Percentiles rank a stretch among this genome's conserved stretches.
These are phyloP conservation scores for Scomberomorus guttatus DNA, from an alignment of 2,797 vertebrate genomes.

Conservation along the genomic window DNA sequence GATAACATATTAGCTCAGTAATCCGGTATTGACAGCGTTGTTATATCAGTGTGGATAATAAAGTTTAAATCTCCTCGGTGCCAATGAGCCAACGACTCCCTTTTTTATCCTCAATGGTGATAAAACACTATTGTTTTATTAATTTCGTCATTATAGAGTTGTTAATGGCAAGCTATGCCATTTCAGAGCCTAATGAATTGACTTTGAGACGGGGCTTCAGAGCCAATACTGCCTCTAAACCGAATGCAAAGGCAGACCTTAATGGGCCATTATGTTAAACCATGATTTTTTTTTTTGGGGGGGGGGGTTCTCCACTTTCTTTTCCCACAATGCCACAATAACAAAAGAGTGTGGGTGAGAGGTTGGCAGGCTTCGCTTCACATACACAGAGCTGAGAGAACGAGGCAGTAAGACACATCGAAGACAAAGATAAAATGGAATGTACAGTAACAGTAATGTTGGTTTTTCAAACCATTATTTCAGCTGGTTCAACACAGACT, in stretches of 20 bases:
- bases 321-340: constrained; percentile 7
- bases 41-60: constrained; percentile 25
- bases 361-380: constrained; percentile 6
- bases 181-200: constrained; percentile 52
- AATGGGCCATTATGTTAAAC: constrained; percentile 42
- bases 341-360: neutral
- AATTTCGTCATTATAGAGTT: constrained; percentile 47
- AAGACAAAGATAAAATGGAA: constrained; percentile 21
- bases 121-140: constrained; percentile 47
- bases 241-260: constrained; percentile 29
- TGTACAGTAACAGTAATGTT: constrained; percentile 6
- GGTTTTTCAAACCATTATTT: constrained; percentile 39
- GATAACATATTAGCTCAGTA: constrained; percentile 27
- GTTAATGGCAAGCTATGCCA: constrained; percentile 37
- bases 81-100: constrained; percentile 13
- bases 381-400: constrained; percentile 14
- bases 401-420: neutral
- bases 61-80: constrained; percentile 26
- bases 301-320: neutral
- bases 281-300: neutral
- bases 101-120: constrained; percentile 16
- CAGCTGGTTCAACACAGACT: neutral
- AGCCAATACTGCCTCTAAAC: constrained; percentile 25
- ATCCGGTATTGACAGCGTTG: constrained; percentile 24
- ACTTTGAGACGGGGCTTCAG: constrained; percentile 13